A percentile compares a stretch with the other conserved stretches of the same genome.
Conservation (phyloP, 1,140 invertebrate species). For the Conopomorpha cramerella region DNA sequence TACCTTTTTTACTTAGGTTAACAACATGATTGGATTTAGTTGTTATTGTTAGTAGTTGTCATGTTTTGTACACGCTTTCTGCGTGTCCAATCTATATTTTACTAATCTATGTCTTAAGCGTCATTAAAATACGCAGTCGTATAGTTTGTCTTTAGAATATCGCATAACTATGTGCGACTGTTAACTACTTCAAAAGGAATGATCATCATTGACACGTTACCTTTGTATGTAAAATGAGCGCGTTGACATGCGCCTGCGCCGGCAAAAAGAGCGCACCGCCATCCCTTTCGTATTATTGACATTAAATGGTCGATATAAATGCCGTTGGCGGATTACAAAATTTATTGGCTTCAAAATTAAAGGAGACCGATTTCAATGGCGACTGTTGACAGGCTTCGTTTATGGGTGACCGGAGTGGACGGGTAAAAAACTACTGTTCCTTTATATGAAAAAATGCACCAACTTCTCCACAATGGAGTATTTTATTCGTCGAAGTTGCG, state of each 20-base stretch:
- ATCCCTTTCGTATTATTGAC: conserved; percentile 34
- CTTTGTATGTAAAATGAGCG: conserved; percentile 50
- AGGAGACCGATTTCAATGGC: conserved; percentile 55
- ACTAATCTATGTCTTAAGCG: too few species aligned
- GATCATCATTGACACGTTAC: conserved; percentile 28
- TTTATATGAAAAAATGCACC: too few species aligned
- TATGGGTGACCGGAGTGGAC: conserved; percentile 23
- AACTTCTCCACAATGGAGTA: conserved; percentile 17
- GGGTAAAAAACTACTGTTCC: conserved; percentile 27
- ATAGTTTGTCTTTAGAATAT: too few species aligned
- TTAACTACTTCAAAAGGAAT: conserved; percentile 3
- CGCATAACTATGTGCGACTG: too few species aligned
- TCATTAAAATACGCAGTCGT: too few species aligned
- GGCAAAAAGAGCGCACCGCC: conserved; percentile 24
- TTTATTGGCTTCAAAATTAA: conserved; percentile 57
- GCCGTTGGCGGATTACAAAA: conserved; percentile 51
- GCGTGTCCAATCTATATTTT: too few species aligned
- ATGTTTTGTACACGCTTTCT: too few species aligned
- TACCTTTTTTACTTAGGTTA: too few species aligned
- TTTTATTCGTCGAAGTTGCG: too few species aligned
- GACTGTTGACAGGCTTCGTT: conserved; percentile 38
- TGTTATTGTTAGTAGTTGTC: too few species aligned
- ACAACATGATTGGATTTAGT: too few species aligned
- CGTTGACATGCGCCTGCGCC: conserved; percentile 21
- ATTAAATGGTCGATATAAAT: conserved; percentile 55